Conservation (phyloP, 1,140 invertebrate genomes). For the Oppia nitens region DNA sequence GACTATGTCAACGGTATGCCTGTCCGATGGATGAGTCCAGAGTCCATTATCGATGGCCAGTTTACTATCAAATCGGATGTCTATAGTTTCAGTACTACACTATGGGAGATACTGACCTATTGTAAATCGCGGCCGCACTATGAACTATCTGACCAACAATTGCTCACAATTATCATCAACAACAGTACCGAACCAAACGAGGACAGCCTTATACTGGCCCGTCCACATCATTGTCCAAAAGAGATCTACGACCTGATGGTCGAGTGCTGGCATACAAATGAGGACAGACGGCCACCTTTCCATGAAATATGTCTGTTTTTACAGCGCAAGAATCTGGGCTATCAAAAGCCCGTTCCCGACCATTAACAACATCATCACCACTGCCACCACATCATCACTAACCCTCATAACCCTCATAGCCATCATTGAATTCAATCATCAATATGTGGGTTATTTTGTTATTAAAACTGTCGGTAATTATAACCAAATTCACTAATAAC, state of each 20-base stretch:
- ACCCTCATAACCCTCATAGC: neutral
- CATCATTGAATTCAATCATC: neutral
- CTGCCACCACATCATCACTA: no score
- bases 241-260: constrained; percentile 85
- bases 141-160: constrained; percentile 1
- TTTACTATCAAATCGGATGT: constrained; percentile 93
- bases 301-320: constrained; percentile 77
- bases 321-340: constrained; percentile 72
- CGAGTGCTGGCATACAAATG: constrained; percentile 80
- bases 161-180: neutral
- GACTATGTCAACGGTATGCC: constrained; percentile 81
- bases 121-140: neutral
- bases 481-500: no score
- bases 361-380: no score
- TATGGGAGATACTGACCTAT: constrained; percentile 85
- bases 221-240: constrained; percentile 46
- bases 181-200: neutral
- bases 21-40: constrained; percentile 99
- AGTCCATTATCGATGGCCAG: constrained; percentile 79
- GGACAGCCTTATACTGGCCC: neutral
- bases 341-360: neutral
- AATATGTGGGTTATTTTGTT: neutral
- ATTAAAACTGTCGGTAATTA: neutral
- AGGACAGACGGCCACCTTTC: constrained; percentile 66
- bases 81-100: constrained; percentile 78